Conservation (phyloP, 2,797 vertebrate genomes). For the Odontamblyopus lacepedii region DNA sequence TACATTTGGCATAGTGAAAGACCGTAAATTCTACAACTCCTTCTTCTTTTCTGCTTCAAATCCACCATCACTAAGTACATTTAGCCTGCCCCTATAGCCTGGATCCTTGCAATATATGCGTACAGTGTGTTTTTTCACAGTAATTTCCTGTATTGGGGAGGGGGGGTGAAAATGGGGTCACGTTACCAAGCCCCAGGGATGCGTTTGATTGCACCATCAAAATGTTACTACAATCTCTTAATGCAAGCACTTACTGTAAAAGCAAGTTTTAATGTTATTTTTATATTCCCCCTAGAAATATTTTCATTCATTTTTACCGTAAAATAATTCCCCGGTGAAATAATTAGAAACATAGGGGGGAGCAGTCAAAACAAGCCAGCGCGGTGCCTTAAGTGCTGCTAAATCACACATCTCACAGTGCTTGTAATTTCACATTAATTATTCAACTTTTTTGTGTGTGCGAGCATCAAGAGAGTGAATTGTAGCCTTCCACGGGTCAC, state of each 20-base stretch:
- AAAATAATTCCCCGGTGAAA: slow-evolving; percentile 48
- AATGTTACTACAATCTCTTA: slow-evolving; percentile 20
- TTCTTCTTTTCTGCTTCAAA: neutral
- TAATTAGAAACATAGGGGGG: slow-evolving; percentile 45
- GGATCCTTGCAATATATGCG: neutral
- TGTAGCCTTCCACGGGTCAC: slow-evolving; percentile 33
- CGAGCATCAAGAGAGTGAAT: slow-evolving; percentile 24
- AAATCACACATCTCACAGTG: slow-evolving; percentile 46
- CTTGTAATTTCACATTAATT: slow-evolving; percentile 60
- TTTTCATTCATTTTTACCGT: slow-evolving; percentile 24
- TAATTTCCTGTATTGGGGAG: slow-evolving; percentile 11
- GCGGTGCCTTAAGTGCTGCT: slow-evolving; percentile 47
- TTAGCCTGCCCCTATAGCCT: neutral
- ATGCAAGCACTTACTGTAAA: slow-evolving; percentile 19
- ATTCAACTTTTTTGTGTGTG: slow-evolving; percentile 38
- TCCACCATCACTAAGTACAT: slow-evolving; percentile 13
- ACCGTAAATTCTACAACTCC: neutral
- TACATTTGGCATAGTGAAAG: neutral
- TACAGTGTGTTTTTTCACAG: neutral
- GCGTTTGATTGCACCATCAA: slow-evolving; percentile 40
- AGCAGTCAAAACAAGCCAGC: slow-evolving; percentile 49
- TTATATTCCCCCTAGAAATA: neutral
- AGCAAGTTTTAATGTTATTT: neutral
- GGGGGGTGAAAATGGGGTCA: slow-evolving; percentile 45
- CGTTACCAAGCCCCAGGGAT: slow-evolving; percentile 45